Conservation (phyloP, 2,113 vertebrate genomes). For the Strix uralensis region DNA sequence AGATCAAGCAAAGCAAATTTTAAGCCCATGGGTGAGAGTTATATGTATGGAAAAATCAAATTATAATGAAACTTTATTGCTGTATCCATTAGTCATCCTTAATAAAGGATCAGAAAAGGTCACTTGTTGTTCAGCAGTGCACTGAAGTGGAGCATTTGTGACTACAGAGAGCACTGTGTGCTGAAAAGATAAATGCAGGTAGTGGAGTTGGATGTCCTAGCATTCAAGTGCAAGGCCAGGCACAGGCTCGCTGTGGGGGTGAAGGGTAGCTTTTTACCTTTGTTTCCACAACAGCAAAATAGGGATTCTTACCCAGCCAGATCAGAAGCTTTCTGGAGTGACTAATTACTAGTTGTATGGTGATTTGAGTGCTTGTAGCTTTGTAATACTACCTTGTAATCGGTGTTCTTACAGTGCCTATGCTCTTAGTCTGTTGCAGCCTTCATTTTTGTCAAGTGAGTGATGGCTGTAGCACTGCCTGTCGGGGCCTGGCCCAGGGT, state of each 20-base stretch:
- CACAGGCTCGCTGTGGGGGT: neutral
- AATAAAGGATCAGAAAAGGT: constrained; percentile 60
- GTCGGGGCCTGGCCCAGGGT: neutral
- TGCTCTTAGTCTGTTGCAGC: constrained; percentile 38
- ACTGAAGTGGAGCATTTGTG: constrained; percentile 44
- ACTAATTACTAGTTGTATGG: constrained; percentile 60
- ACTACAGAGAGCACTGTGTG: constrained; percentile 2
- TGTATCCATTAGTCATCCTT: constrained; percentile 57
- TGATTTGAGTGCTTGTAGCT: constrained; percentile 65
- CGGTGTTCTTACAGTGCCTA: constrained; percentile 35
- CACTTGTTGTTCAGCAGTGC: constrained; percentile 43
- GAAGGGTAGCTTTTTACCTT: constrained; percentile 51
- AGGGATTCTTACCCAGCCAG: constrained; percentile 2
- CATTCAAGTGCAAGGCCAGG: constrained; percentile 22
- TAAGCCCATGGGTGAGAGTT: neutral
- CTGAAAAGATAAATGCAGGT: constrained; percentile 39
- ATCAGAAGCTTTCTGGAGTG: constrained; percentile 63
- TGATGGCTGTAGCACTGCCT: neutral
- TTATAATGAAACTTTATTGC: constrained; percentile 57
- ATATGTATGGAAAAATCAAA: neutral
- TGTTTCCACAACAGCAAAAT: constrained; percentile 55
- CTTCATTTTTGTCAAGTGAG: constrained; percentile 48
- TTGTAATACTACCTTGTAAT: constrained; percentile 59
- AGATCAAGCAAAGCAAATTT: neutral
- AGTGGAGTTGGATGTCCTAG: constrained; percentile 3